Conservation (phyloP, 2,113 vertebrate species). For the Amphiprion ocellaris region DNA sequence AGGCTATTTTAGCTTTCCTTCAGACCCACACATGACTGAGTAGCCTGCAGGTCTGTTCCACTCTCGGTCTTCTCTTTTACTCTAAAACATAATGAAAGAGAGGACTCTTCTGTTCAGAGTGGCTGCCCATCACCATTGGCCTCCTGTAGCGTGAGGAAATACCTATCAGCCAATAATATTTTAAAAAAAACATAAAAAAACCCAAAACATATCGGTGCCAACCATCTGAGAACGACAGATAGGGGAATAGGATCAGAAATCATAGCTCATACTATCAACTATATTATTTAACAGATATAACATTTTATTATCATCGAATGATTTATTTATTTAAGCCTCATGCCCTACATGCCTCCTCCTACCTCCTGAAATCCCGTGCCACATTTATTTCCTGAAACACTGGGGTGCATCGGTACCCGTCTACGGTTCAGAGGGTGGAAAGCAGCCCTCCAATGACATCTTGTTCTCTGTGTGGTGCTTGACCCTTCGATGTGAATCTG, state of each 20-base stretch:
- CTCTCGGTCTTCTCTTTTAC: slow-evolving; percentile 61
- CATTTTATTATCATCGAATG: slow-evolving; percentile 72
- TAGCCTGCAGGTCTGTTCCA: slow-evolving; percentile 71
- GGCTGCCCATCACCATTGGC: slow-evolving; percentile 59
- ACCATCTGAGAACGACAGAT: slow-evolving; percentile 70
- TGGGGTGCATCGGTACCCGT: slow-evolving; percentile 51
- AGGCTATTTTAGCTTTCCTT: slow-evolving; percentile 70
- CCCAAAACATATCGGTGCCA: slow-evolving; percentile 70
- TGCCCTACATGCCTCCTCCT: slow-evolving; percentile 78
- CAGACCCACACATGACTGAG: slow-evolving; percentile 65
- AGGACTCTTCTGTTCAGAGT: slow-evolving; percentile 65
- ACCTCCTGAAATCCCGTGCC: slow-evolving; percentile 76
- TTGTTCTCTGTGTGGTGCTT: slow-evolving; percentile 68
- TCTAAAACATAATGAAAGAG: slow-evolving; percentile 65
- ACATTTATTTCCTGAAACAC: slow-evolving; percentile 78
- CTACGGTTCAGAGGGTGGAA: slow-evolving; percentile 60
- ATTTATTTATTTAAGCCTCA: slow-evolving; percentile 78
- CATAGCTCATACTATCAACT: slow-evolving; percentile 60
- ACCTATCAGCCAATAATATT: slow-evolving; percentile 68
- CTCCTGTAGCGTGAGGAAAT: slow-evolving; percentile 65
- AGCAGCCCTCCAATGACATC: slow-evolving; percentile 68
- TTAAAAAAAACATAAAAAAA: slow-evolving; percentile 25
- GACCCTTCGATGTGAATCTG: slow-evolving; percentile 74
- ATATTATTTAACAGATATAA: slow-evolving; percentile 64
- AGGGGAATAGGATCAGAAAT: slow-evolving; percentile 65